These are phyloP conservation scores for Xenops minutus DNA, from an alignment of 2,797 vertebrate genomes.

Conservation along the genomic window DNA sequence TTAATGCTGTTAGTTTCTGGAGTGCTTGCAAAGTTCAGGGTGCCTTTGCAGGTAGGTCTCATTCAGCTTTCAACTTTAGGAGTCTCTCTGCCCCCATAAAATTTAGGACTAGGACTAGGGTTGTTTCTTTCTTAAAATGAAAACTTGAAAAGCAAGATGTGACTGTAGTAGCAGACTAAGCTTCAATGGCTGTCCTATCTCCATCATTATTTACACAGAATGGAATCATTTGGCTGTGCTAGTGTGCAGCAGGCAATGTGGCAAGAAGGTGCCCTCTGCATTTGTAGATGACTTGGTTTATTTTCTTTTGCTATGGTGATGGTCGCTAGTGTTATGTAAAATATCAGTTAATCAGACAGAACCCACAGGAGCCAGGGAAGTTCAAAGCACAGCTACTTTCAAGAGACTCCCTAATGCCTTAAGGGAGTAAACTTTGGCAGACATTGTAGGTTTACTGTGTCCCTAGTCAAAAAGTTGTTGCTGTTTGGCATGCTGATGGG, in stretches of 20 bases:
- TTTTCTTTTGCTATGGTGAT: background rate
- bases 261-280: background rate
- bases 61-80: background rate
- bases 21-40: background rate
- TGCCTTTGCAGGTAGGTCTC: background rate
- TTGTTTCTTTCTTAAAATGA: background rate
- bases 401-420: background rate
- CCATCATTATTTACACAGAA: background rate
- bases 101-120: background rate
- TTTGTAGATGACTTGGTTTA: background rate
- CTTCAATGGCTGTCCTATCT: background rate
- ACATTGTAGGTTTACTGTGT: background rate
- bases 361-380: background rate
- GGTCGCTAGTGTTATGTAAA: background rate
- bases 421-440: slow-evolving; percentile 23
- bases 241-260: background rate
- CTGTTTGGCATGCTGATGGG: background rate
- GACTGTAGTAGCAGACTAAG: background rate
- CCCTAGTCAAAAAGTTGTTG: background rate
- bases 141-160: background rate
- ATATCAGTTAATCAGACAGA: background rate
- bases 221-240: background rate
- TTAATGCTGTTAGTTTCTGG: background rate
- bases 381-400: slow-evolving; percentile 16
- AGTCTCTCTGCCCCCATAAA: background rate